These are phyloP conservation scores for Stramonita haemastoma DNA, from an alignment of 2,888 invertebrate species.

Conservation along the genomic window DNA sequence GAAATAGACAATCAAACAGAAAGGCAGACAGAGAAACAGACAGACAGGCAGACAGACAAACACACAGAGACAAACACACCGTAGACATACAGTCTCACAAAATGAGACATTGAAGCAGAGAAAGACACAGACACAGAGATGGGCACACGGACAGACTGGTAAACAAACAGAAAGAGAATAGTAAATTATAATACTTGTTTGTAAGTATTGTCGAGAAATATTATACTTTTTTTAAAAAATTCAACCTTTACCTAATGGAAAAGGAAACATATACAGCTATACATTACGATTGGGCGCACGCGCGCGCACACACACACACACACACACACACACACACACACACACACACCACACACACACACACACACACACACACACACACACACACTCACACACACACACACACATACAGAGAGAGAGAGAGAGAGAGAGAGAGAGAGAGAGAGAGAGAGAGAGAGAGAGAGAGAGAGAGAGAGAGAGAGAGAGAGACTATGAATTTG, in stretches of 20 bases:
- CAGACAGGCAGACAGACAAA: background rate
- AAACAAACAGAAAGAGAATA: background rate
- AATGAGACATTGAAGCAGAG: background rate
- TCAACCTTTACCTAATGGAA: background rate
- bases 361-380: background rate
- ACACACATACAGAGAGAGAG: too few species aligned
- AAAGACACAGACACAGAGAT: background rate
- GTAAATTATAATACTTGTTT: background rate
- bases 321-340: background rate
- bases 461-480: background rate
- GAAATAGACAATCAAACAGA: conserved; percentile 6
- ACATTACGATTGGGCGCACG: background rate
- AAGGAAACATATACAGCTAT: background rate
- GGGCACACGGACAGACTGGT: background rate
- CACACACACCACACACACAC: conserved; percentile 2
- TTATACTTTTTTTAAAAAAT: too few species aligned
- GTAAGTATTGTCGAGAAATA: too few species aligned
- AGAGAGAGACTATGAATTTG: background rate
- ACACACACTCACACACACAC: background rate
- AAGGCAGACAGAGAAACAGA: conserved; percentile 13
- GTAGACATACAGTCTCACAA: background rate
- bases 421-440: background rate
- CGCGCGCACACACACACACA: background rate
- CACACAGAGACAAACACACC: background rate
- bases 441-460: background rate